Conservation (phyloP, 2,113 vertebrate species). For the Aleadryas rufinucha region DNA sequence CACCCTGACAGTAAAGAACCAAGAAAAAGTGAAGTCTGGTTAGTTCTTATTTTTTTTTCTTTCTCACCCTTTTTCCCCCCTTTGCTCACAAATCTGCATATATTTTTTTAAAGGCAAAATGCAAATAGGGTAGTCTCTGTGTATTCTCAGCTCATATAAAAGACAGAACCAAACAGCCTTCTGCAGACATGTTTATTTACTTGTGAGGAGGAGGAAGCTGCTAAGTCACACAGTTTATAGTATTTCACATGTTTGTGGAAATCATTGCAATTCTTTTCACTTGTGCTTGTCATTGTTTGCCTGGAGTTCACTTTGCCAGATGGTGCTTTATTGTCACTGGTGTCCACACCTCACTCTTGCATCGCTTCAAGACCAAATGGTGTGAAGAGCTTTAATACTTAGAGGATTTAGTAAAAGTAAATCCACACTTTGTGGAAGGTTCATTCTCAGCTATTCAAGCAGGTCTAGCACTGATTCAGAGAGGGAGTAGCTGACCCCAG, state of each 20-base stretch:
- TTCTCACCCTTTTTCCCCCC: background rate
- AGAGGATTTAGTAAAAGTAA: conserved; percentile 81
- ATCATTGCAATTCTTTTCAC: conserved; percentile 96
- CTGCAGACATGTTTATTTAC: conserved; percentile 84
- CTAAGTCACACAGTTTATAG: conserved; percentile 88
- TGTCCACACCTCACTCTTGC: conserved; percentile 95
- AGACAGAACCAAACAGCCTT: conserved; percentile 47
- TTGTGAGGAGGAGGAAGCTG: conserved; percentile 85
- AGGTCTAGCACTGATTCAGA: conserved; percentile 68
- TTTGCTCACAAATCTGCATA: conserved; percentile 64
- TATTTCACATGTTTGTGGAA: conserved; percentile 97
- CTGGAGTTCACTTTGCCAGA: conserved; percentile 92
- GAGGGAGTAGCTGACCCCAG: conserved; percentile 60
- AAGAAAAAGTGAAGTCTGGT: conserved; percentile 92
- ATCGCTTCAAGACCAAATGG: conserved; percentile 96
- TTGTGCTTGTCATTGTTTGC: conserved; percentile 96
- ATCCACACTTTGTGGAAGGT: conserved; percentile 75
- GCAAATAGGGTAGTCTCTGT: conserved; percentile 47
- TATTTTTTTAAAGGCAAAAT: conserved; percentile 62
- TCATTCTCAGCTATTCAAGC: conserved; percentile 72
- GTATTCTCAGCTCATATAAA: conserved; percentile 50
- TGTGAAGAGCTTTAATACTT: conserved; percentile 85
- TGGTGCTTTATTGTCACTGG: conserved; percentile 96
- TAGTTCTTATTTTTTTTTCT: conserved; percentile 78
- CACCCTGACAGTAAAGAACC: conserved; percentile 94